Conservation (phyloP, 2,888 invertebrate species). For the Leptarthrus brevirostris region DNA sequence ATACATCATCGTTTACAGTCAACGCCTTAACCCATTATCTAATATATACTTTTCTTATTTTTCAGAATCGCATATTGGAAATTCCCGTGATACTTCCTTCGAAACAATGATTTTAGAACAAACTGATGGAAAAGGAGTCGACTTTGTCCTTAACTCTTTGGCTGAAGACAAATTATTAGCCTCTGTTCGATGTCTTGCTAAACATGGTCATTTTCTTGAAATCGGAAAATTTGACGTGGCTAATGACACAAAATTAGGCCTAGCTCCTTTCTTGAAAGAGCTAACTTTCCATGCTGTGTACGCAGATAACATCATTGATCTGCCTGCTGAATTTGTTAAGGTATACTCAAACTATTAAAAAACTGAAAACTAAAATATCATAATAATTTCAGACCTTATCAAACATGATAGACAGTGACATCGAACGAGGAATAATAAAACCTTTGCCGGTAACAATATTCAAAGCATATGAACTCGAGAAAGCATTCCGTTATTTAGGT, state of each 20-base stretch:
- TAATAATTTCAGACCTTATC: slow-evolving; percentile 65
- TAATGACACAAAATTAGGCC: slow-evolving; percentile 73
- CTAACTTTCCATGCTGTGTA: slow-evolving; percentile 82
- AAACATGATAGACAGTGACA: slow-evolving; percentile 72
- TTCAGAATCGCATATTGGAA: slow-evolving; percentile 77
- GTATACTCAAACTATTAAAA: not conserved
- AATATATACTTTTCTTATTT: no score
- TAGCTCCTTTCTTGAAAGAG: slow-evolving; percentile 78
- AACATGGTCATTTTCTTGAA: slow-evolving; percentile 80
- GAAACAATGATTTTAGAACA: slow-evolving; percentile 83
- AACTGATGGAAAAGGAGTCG: slow-evolving; percentile 89
- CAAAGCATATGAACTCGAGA: slow-evolving; percentile 74
- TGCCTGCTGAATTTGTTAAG: slow-evolving; percentile 63
- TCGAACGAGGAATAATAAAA: slow-evolving; percentile 74
- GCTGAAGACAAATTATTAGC: slow-evolving; percentile 90
- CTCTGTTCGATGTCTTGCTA: slow-evolving; percentile 73
- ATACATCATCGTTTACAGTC: no score
- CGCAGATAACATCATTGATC: slow-evolving; percentile 76
- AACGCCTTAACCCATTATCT: no score
- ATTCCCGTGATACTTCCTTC: slow-evolving; percentile 88
- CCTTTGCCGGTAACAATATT: slow-evolving; percentile 78
- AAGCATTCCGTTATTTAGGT: slow-evolving; percentile 76
- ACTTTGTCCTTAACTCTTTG: slow-evolving; percentile 90
- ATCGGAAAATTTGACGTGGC: slow-evolving; percentile 88
- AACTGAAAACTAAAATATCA: slow-evolving; percentile 63